Percentiles rank a stretch among this genome's conserved stretches.
phyloP scores from a whole-genome alignment of 2,888 invertebrate genomes.

The Himalopsyche japonica region DNA sequence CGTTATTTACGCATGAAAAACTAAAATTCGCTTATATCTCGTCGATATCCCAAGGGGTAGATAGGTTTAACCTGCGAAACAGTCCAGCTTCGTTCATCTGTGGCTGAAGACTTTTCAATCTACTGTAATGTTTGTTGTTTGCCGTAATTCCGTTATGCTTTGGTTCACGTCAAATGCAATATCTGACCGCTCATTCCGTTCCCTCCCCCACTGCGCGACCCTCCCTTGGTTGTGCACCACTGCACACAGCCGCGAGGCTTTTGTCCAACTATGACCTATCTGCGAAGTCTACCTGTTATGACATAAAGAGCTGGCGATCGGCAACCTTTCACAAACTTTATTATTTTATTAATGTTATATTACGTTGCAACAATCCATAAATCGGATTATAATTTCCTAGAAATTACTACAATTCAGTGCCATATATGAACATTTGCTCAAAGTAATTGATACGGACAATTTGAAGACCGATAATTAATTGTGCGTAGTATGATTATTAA shows the following conservation, averaged over 20 bases:
- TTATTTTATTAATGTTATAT: too few relatives aligned
- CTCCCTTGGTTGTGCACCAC: not conserved
- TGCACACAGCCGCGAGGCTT: not conserved
- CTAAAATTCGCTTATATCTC: too few relatives aligned
- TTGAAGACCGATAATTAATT: too few relatives aligned
- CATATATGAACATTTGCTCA: too few relatives aligned
- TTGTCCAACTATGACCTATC: not conserved
- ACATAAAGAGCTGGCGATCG: not conserved
- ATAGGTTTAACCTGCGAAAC: not conserved
- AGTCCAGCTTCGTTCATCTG: not conserved
- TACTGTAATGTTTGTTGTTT: not conserved
- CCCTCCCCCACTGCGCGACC: not conserved
- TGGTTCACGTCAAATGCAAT: conserved; percentile 21
- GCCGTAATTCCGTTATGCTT: not conserved
- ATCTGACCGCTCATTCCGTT: conserved; percentile 4
- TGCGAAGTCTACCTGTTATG: not conserved
- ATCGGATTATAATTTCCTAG: too few relatives aligned
- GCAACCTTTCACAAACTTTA: not conserved
- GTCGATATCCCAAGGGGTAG: too few relatives aligned
- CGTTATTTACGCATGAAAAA: too few relatives aligned
- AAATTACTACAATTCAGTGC: too few relatives aligned
- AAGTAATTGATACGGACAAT: too few relatives aligned
- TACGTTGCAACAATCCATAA: too few relatives aligned
- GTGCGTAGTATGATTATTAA: too few relatives aligned
- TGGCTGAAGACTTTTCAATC: conserved; percentile 11